Evolutionary conservation across 2,888 invertebrate genomes (phyloP).

Genomic region (Lottia scabra): DNA sequence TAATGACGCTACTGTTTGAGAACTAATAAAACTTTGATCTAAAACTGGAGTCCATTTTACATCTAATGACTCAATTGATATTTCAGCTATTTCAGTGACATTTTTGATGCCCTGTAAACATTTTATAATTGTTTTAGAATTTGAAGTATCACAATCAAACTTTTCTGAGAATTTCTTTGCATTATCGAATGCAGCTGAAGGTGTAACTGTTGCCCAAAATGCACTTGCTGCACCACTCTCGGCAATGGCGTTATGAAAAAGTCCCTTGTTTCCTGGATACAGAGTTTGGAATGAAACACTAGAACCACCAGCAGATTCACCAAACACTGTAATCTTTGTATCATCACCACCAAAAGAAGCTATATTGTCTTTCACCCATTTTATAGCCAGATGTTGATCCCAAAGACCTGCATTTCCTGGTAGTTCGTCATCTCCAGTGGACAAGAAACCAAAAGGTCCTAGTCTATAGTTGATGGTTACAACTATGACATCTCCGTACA

Average conservation of each 20-base stretch:
- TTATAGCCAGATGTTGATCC: conserved; percentile 45
- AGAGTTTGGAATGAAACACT: conserved; percentile 41
- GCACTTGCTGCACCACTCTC: conserved; percentile 77
- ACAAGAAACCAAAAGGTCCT: conserved; percentile 46
- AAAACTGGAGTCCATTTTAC: background rate
- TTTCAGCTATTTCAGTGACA: background rate
- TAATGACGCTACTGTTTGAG: background rate
- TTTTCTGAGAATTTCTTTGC: background rate
- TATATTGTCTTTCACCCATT: conserved; percentile 47
- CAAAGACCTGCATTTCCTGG: conserved; percentile 44
- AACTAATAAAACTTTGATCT: background rate
- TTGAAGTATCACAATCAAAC: background rate
- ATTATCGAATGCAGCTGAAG: background rate
- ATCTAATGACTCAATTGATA: background rate
- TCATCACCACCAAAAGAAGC: conserved; percentile 45
- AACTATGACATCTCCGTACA: conserved; percentile 41
- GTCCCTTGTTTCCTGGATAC: conserved; percentile 30
- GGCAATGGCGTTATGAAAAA: conserved; percentile 43
- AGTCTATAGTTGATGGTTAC: conserved; percentile 48
- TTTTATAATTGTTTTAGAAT: background rate
- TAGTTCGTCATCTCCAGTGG: conserved; percentile 29
- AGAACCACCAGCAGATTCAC: conserved; percentile 46
- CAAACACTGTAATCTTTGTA: conserved; percentile 38
- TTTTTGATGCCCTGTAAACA: background rate
- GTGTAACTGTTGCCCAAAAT: conserved; percentile 79